Conservation (phyloP, 2,113 vertebrate genomes). For the Psammodynastes pulverulentus region DNA sequence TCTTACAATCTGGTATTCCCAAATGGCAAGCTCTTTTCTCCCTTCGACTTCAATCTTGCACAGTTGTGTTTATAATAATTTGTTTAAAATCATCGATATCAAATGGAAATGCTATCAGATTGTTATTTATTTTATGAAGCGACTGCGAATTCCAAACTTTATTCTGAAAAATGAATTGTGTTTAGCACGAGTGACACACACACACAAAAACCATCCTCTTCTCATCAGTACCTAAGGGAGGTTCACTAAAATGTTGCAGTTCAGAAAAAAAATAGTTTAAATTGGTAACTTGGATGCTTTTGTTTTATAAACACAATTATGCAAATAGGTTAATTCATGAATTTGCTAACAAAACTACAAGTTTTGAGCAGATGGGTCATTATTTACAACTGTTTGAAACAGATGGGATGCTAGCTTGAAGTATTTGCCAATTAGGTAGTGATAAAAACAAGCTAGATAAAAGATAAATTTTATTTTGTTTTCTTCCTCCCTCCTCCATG, state of each 20-base stretch:
- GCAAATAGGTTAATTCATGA: constrained; percentile 58
- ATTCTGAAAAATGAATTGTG: constrained; percentile 22
- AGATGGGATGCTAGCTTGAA: constrained; percentile 64
- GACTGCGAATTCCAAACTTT: constrained; percentile 17
- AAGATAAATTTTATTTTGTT: constrained; percentile 47
- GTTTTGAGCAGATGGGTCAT: constrained; percentile 68
- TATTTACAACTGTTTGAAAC: constrained; percentile 56
- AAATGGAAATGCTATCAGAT: constrained; percentile 15
- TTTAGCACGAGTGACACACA: constrained; percentile 27
- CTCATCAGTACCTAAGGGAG: constrained; percentile 11
- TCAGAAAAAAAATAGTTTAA: constrained; percentile 25
- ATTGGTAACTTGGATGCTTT: constrained; percentile 47
- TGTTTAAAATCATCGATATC: background rate
- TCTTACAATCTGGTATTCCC: background rate
- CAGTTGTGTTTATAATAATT: constrained; percentile 4
- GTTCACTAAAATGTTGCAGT: constrained; percentile 11
- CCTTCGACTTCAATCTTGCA: accelerated
- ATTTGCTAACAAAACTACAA: constrained; percentile 51
- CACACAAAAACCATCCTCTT: background rate
- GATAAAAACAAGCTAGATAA: constrained; percentile 53
- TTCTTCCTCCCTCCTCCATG: background rate
- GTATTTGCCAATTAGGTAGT: constrained; percentile 53
- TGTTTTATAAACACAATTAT: constrained; percentile 61
- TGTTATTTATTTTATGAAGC: constrained; percentile 26
- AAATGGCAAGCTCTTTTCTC: background rate